Conservation (phyloP, 2,888 invertebrate species). For the Petrolisthes manimaculis region DNA sequence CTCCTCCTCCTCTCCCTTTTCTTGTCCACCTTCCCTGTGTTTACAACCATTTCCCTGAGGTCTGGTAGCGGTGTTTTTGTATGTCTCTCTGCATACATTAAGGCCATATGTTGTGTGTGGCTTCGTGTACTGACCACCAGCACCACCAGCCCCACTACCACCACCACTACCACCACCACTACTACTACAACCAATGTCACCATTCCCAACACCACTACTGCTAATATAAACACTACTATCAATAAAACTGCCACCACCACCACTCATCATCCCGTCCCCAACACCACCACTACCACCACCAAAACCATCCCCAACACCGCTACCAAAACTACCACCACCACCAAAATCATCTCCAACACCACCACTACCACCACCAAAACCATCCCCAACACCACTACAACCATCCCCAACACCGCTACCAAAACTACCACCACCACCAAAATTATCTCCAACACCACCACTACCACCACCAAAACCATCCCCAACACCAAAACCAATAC, state of each 20-base stretch:
- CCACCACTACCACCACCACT: neutral
- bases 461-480: neutral
- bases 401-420: neutral
- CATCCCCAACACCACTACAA: neutral
- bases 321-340: neutral
- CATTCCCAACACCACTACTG: neutral
- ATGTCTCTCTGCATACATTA: conserved; percentile 6
- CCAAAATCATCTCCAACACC: neutral
- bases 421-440: neutral
- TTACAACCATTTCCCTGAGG: neutral
- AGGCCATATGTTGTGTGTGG: conserved; percentile 1
- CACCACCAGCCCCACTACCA: neutral
- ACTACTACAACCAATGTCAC: neutral
- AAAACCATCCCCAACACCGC: neutral
- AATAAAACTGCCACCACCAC: neutral
- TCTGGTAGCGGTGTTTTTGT: neutral
- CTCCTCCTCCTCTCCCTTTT: neutral
- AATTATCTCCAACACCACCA: neutral
- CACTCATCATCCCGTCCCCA: neutral
- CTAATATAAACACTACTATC: neutral
- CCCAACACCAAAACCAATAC: neutral
- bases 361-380: neutral
- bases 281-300: neutral
- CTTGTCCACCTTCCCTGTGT: neutral
- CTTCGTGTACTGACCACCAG: neutral